phyloP scores from a whole-genome alignment of 2,888 invertebrate genomes.

The Diarsia rubi region DNA sequence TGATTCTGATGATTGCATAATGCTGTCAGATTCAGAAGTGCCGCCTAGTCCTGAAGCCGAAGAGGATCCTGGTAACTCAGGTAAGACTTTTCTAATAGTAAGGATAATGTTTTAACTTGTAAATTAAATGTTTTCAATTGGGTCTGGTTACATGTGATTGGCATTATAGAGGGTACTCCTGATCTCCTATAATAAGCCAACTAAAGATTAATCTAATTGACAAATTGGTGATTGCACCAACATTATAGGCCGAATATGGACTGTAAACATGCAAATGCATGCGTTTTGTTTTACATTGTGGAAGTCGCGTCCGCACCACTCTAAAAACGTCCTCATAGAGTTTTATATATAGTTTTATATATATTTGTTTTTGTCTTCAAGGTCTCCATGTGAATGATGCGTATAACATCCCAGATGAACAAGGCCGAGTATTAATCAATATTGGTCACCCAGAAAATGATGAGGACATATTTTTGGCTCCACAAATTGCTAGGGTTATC shows the following conservation, averaged over 20 bases:
- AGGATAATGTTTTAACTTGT: neutral
- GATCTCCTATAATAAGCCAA: neutral
- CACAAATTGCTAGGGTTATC: constrained; percentile 97
- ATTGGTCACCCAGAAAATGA: constrained; percentile 98
- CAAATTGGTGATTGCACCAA: neutral
- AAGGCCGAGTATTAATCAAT: constrained; percentile 97
- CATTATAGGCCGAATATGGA: neutral
- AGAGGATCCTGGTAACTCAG: constrained; percentile 97
- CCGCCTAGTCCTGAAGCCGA: constrained; percentile 95
- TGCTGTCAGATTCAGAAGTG: constrained; percentile 95
- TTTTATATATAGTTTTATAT: constrained; percentile 13
- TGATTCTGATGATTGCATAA: constrained; percentile 96
- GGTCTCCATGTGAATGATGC: constrained; percentile 97
- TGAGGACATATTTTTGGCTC: constrained; percentile 97
- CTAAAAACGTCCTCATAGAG: neutral
- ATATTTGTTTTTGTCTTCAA: constrained; percentile 64
- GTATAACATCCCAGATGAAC: constrained; percentile 97
- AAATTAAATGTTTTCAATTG: neutral
- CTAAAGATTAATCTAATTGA: neutral
- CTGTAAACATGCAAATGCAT: neutral
- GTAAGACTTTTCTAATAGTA: constrained; percentile 75
- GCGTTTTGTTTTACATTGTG: neutral
- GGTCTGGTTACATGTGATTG: neutral
- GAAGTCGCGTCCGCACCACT: neutral
- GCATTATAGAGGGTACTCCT: neutral